Evolutionary conservation across 2,113 vertebrate species (phyloP).

Genomic region (Tragulus kanchil): DNA sequence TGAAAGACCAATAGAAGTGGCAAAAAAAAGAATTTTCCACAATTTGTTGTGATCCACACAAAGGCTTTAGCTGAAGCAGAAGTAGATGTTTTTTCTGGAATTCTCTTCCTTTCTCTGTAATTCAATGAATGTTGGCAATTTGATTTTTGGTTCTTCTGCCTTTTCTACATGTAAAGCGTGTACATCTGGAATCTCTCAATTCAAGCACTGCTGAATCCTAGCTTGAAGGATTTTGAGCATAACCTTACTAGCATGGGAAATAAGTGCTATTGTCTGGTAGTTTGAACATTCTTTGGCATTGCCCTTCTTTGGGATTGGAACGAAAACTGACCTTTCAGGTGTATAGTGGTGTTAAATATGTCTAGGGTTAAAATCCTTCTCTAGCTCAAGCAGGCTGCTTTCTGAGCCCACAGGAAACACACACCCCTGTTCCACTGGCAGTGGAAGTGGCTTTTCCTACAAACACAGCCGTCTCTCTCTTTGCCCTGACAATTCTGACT

Average conservation of each 20-base stretch:
- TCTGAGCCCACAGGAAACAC: background rate
- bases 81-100: background rate
- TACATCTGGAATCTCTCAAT: background rate
- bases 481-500: background rate
- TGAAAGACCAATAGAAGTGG: no score
- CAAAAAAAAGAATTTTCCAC: no score
- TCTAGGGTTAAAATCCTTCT: background rate
- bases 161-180: background rate
- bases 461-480: background rate
- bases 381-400: background rate
- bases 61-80: background rate
- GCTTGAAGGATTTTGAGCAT: background rate
- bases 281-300: background rate
- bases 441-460: background rate
- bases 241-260: background rate
- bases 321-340: background rate
- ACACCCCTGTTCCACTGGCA: background rate
- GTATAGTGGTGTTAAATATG: background rate
- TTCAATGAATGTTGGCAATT: background rate
- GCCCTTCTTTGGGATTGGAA: background rate
- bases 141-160: background rate
- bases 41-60: no score
- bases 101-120: background rate
- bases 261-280: background rate
- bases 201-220: background rate